Percentiles rank a stretch among this genome's conserved stretches.
Conservation (phyloP, 92 coral and sea anemone species). For the Palythoa grandis region DNA sequence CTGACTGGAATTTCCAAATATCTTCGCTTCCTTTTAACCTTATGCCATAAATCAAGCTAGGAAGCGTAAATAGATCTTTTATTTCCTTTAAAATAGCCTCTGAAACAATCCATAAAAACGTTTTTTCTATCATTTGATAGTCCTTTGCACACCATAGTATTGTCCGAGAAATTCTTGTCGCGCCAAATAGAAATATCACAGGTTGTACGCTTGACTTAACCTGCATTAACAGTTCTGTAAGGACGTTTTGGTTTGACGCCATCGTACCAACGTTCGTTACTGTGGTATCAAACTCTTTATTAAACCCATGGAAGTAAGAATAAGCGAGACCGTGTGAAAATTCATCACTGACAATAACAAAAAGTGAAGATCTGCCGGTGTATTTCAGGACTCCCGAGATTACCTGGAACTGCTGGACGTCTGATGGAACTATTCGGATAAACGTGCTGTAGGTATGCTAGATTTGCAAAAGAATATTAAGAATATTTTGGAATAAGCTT, state of each 20-base stretch:
- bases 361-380: constrained; percentile 63
- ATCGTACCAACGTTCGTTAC: constrained; percentile 57
- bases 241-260: constrained; percentile 8
- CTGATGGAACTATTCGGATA: constrained; percentile 64
- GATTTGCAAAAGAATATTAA: not conserved
- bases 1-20: constrained; percentile 44
- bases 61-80: constrained; percentile 53
- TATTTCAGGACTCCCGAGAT: constrained; percentile 61
- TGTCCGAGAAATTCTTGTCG: constrained; percentile 54
- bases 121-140: constrained; percentile 64
- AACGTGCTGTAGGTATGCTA: constrained; percentile 72
- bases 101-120: constrained; percentile 78
- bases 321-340: constrained; percentile 66
- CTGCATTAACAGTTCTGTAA: constrained; percentile 45
- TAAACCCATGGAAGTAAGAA: constrained; percentile 48
- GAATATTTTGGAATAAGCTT: not conserved
- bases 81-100: constrained; percentile 57
- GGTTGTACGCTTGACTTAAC: constrained; percentile 69
- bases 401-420: constrained; percentile 61
- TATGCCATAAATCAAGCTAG: constrained; percentile 75
- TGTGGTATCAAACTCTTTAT: constrained; percentile 31
- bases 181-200: constrained; percentile 68
- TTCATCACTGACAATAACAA: constrained; percentile 77
- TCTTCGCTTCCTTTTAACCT: constrained; percentile 36
- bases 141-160: constrained; percentile 82